Base-by-base conservation (phyloP, 2,888 invertebrate species). In the Sinhomidia bicolor region DNA sequence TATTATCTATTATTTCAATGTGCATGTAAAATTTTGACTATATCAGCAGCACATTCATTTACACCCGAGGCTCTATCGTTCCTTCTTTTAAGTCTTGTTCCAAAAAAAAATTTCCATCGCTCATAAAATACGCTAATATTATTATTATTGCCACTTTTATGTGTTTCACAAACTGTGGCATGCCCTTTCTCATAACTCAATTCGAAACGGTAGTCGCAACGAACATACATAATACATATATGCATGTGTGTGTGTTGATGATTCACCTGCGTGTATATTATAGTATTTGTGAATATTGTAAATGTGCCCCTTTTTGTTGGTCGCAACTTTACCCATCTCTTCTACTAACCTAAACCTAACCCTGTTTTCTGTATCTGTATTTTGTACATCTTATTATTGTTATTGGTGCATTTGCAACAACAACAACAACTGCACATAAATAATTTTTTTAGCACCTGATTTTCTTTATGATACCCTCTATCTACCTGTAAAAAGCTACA, bases 51-150 rank as follows among this genome's bases (percentile, higher is more conserved):
- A 36, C 14, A 20, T 62, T 85, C 57, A 79, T 86, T 80, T 60
- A 80, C 86, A 80, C 86, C 86, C 80, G 51, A 86, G 80, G 86
- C 80, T 41, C 10, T 62, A 23, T 62, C 12, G 29, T 68, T 71
- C 9, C 3, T 26, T 29, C 44, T 23, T 78, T 60, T 20, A 74
- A 62, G 65, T 29, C 32, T 26, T 54, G 20, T 85, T 36, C 44
- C 17, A 26, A 23, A n/a, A n/a, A n/a, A n/a, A n/a, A n/a, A 41
- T 83, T 51, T 29, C 65, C 81, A 82, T 36, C 51, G 26, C 76
- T 32, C 51, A 47, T 74, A 23, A 41, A 71, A 71, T 36, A 41
- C 41, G 41, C 20, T 71, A 71, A 71, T 41, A 44, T 41, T 10
- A 7, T 71, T 71, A 20, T 41, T 60, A 60, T 60, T 60, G 12